A percentile compares a stretch with the other conserved stretches of the same genome.
These are phyloP conservation scores for Eublepharis macularius DNA, from an alignment of 2,113 vertebrate species.

Conservation along the genomic window DNA sequence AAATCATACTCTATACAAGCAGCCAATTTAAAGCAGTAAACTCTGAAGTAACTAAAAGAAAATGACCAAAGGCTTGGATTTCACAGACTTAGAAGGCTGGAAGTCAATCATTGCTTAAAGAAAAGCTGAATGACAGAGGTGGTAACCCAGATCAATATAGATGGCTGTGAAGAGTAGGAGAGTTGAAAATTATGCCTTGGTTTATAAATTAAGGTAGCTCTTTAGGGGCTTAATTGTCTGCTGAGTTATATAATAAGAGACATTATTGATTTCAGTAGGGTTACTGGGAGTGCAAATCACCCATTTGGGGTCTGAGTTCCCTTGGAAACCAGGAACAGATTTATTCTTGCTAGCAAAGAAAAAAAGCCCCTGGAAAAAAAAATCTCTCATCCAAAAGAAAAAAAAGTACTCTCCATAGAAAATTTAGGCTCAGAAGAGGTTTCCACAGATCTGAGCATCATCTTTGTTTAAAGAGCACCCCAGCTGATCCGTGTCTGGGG, in stretches of 20 bases:
- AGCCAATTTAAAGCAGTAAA: constrained; percentile 18
- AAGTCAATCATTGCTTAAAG: constrained; percentile 20
- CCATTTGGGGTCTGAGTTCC: constrained; percentile 37
- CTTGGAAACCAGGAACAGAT: constrained; percentile 29
- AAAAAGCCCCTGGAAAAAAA: background rate
- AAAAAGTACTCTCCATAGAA: background rate
- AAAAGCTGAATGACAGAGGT: constrained; percentile 13
- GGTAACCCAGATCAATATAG: constrained; percentile 13
- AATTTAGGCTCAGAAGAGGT: background rate
- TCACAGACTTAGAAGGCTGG: background rate
- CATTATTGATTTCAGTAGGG: constrained; percentile 32
- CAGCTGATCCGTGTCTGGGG: background rate
- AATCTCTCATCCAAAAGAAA: background rate
- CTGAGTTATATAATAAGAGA: constrained; percentile 34
- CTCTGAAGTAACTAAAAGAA: constrained; percentile 11
- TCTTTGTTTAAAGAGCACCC: background rate
- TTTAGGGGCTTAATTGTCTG: constrained; percentile 51
- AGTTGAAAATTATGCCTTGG: constrained; percentile 30
- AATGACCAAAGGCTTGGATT: constrained; percentile 19
- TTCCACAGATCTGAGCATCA: background rate
- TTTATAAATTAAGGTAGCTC: constrained; percentile 31
- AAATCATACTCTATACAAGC: background rate
- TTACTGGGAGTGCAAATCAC: constrained; percentile 45
- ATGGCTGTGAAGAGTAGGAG: constrained; percentile 15
- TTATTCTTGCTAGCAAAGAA: constrained; percentile 6